Conservation (phyloP, 2,797 vertebrate genomes). For the Hydrophis major region DNA sequence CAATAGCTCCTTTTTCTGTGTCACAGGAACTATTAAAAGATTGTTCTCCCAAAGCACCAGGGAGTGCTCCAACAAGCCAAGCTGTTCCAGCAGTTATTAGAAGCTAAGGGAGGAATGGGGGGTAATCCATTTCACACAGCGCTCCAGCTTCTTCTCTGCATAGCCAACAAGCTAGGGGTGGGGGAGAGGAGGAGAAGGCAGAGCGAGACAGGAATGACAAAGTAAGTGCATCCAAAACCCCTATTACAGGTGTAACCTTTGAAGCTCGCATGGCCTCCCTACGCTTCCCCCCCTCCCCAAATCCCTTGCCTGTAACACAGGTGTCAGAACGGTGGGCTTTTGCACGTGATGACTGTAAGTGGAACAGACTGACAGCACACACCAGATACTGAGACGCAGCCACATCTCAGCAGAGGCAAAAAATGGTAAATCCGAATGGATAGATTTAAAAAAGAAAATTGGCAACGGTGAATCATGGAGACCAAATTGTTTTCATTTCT, state of each 20-base stretch:
- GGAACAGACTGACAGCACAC: not conserved
- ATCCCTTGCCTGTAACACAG: not conserved
- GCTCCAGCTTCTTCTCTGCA: not conserved
- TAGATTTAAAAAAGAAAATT: not conserved
- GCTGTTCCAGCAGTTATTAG: slow-evolving; percentile 54
- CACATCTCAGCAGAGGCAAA: not conserved
- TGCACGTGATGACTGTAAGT: not conserved
- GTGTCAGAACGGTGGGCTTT: not conserved
- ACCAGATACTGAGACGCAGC: not conserved
- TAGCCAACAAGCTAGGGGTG: not conserved
- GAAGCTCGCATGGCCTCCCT: not conserved
- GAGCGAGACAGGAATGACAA: not conserved
- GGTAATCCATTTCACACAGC: slow-evolving; percentile 36
- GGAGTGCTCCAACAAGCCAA: slow-evolving; percentile 45
- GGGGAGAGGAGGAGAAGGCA: not conserved
- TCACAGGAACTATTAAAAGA: slow-evolving; percentile 67
- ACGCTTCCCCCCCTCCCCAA: not conserved
- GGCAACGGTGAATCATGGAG: not conserved
- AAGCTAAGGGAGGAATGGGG: slow-evolving; percentile 11
- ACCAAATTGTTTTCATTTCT: not conserved
- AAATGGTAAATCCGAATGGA: not conserved
- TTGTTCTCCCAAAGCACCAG: slow-evolving; percentile 50
- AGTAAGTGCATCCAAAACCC: not conserved
- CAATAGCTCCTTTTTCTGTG: slow-evolving; percentile 63
- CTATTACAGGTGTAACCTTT: not conserved